Evolutionary conservation across 2,888 invertebrate species (phyloP), one percentile per base, ranked within the genome.

Genomic region (Diabrotica balteata): DNA sequence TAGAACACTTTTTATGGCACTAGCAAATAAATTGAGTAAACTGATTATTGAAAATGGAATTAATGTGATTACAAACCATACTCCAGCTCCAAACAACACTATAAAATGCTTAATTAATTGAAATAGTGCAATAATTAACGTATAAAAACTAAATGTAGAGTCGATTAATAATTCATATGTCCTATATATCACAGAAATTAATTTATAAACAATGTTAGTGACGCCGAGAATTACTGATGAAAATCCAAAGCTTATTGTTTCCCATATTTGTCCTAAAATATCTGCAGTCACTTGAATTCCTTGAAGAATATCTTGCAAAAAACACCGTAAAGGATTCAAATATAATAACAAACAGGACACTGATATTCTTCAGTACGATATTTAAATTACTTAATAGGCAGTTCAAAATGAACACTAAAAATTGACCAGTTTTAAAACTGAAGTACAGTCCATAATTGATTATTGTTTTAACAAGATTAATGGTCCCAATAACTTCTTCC

Each of bases 21-120:
- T 22, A 9, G 57, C 7, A 8, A 57, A 42, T 42, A 60, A 11
- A 22, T 32, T 5, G 7, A 65, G 6, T 8, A 66, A n/a, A 52
- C 51, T 66, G 55, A 54, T 58, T 10, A 67, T 10, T 7, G 67
- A 58, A 9, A 77, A 69, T 65, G 81, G 81, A 55, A 81, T 66
- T 47, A 78, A 66, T 43, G 79, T 79, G 54, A 80, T 54, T 32
- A 73, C 66, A 72, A 81, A 80, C 81, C 80, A 82, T 44, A 80
- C 75, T 59, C 80, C 79, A 7, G 78, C 75, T 10, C 82, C 82
- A 69, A 80, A 76, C 44, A 81, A 64, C 53, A 80, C 67, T 11
- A 78, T 55, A 7, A 78, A 47, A 47, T 78, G 72, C 71, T 80
- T 81, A 7, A 77, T 49, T 44, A 75, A 65, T 8, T 72, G 59